phyloP scores from a whole-genome alignment of 23 tunicate species.

The Botrylloides violaceus region DNA sequence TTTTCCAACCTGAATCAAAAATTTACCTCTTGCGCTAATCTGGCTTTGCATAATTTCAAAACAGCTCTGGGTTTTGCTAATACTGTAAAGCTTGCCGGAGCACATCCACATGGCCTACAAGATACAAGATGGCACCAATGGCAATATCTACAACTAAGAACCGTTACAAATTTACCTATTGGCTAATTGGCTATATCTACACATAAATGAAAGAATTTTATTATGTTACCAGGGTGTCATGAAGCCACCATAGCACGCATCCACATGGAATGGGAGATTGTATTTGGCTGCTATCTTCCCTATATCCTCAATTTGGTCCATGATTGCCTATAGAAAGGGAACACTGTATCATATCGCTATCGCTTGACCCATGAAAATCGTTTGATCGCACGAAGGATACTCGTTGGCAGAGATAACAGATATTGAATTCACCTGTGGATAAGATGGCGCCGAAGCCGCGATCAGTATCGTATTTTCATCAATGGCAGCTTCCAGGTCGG shows the following conservation, averaged over 20 bases:
- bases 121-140: too few relatives aligned
- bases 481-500: constrained; percentile 48
- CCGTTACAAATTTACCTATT: neutral
- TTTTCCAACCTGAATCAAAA: constrained; percentile 61
- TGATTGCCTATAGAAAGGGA: constrained; percentile 46
- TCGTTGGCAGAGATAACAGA: neutral
- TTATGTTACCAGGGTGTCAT: constrained; percentile 74
- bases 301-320: constrained; percentile 70
- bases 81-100: too few relatives aligned
- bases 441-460: constrained; percentile 84
- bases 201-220: neutral
- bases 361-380: neutral
- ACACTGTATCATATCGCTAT: neutral
- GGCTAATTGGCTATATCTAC: neutral
- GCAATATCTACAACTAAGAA: too few relatives aligned
- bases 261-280: constrained; percentile 77
- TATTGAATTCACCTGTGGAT: constrained; percentile 65
- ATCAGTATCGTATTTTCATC: constrained; percentile 69
- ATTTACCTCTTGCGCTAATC: too few relatives aligned
- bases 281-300: constrained; percentile 42
- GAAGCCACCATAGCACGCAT: constrained; percentile 92
- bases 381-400: too few relatives aligned
- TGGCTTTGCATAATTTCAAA: too few relatives aligned
- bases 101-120: too few relatives aligned
- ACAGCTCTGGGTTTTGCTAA: too few relatives aligned